phyloP scores from a whole-genome alignment of 2,113 vertebrate genomes.

The Lasiurus borealis region DNA sequence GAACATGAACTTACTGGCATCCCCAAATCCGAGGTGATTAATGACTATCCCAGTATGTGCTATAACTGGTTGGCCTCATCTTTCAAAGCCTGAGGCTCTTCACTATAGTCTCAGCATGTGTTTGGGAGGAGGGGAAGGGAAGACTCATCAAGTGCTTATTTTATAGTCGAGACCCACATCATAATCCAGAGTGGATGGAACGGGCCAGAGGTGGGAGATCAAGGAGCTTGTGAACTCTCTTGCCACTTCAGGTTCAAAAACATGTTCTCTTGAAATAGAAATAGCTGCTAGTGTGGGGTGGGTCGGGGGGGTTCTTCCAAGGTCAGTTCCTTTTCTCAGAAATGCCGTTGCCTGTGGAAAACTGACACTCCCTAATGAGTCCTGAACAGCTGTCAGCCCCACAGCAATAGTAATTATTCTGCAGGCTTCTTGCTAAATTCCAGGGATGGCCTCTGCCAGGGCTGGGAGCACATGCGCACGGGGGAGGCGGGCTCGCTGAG shows the following conservation, averaged over 20 bases:
- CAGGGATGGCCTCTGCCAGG: background rate
- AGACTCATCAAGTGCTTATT: background rate
- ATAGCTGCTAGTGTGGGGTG: background rate
- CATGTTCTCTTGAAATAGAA: slow-evolving; percentile 75
- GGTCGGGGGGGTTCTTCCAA: background rate
- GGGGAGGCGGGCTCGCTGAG: background rate
- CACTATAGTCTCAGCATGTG: background rate
- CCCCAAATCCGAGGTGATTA: background rate
- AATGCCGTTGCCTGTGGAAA: background rate
- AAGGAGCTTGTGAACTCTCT: slow-evolving; percentile 46
- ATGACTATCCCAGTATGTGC: background rate
- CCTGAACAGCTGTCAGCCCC: slow-evolving; percentile 78
- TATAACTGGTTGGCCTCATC: background rate
- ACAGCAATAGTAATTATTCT: slow-evolving; percentile 65
- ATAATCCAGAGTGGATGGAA: slow-evolving; percentile 38
- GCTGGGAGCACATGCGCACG: background rate
- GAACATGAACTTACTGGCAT: background rate
- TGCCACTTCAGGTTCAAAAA: slow-evolving; percentile 66
- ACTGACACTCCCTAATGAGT: slow-evolving; percentile 66
- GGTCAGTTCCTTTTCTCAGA: slow-evolving; percentile 75
- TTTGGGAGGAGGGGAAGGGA: background rate
- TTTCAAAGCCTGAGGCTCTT: background rate
- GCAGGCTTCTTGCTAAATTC: background rate
- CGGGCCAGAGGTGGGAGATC: background rate
- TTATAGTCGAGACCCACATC: slow-evolving; percentile 46